phyloP scores from a whole-genome alignment of 92 coral and sea anemone species.

The Umimayanthus kanabou region DNA sequence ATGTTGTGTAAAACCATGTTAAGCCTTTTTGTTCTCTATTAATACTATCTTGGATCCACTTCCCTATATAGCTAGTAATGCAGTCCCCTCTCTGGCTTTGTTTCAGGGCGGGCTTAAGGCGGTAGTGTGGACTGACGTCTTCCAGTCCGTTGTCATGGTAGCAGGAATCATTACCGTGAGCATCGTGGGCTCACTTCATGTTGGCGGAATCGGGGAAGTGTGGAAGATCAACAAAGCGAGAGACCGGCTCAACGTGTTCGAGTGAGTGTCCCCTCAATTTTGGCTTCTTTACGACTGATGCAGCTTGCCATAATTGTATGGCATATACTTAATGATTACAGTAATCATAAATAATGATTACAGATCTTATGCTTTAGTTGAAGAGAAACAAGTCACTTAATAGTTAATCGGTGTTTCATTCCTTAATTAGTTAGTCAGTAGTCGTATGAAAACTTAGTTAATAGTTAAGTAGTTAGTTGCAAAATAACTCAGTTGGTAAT shows the following conservation, averaged over 20 bases:
- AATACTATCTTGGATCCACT: neutral
- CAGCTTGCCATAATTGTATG: neutral
- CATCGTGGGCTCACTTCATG: conserved; percentile 56
- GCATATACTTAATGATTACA: neutral
- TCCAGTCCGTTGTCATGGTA: conserved; percentile 65
- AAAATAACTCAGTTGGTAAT: too few species aligned
- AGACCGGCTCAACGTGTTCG: conserved; percentile 50
- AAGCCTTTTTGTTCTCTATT: too few species aligned
- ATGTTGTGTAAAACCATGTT: too few species aligned
- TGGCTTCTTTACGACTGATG: neutral
- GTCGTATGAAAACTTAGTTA: too few species aligned
- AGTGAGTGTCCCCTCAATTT: conserved; percentile 39
- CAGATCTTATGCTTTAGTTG: too few species aligned
- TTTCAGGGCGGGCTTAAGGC: conserved; percentile 74
- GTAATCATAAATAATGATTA: too few species aligned
- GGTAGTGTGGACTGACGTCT: conserved; percentile 67
- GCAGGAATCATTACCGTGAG: conserved; percentile 57
- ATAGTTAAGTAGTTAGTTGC: too few species aligned
- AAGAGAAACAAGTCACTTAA: too few species aligned
- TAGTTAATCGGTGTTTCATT: too few species aligned
- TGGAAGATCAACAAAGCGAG: conserved; percentile 58
- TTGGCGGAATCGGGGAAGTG: conserved; percentile 62
- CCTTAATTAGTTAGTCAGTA: too few species aligned
- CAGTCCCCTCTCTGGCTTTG: neutral
- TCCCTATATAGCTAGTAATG: neutral